Percentiles rank a stretch among this genome's conserved stretches.
Conservation (phyloP, 1,140 invertebrate species). For the Sweltsa coloradensis region DNA sequence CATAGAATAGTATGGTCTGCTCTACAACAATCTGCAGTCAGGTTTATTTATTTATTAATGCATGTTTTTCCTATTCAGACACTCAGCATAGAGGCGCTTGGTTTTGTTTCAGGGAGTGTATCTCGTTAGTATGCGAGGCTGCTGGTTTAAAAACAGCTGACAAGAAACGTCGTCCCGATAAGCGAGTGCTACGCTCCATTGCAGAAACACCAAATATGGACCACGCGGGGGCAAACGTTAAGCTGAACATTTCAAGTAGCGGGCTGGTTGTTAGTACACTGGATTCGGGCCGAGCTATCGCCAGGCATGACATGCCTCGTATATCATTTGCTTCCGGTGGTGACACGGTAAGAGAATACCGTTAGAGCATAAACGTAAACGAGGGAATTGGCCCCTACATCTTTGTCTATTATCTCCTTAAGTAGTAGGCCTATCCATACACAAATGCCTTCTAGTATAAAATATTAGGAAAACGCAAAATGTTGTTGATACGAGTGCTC, state of each 20-base stretch:
- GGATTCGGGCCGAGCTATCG: constrained; percentile 75
- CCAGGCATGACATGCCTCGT: constrained; percentile 89
- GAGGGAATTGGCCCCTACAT: no score
- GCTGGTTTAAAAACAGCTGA: constrained; percentile 81
- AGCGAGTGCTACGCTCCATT: constrained; percentile 68
- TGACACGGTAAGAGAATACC: constrained; percentile 68
- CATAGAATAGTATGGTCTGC: no score
- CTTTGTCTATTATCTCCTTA: no score
- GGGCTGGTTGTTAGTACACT: constrained; percentile 71
- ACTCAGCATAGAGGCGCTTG: no score
- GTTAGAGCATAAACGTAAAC: no score
- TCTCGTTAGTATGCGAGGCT: constrained; percentile 88
- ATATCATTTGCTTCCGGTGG: constrained; percentile 97
- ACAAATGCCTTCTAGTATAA: no score
- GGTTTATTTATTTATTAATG: no score
- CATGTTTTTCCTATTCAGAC: no score
- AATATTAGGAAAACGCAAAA: no score
- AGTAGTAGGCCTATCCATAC: no score
- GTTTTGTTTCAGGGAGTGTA: constrained; percentile 74
- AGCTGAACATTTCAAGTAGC: constrained; percentile 82
- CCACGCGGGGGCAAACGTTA: constrained; percentile 85
- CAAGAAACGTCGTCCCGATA: constrained; percentile 64
- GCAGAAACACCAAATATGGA: constrained; percentile 78
- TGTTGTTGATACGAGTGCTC: no score
- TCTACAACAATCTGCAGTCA: no score